Evolutionary conservation across 2,113 vertebrate species (phyloP).

Genomic region (Agelaius phoeniceus): DNA sequence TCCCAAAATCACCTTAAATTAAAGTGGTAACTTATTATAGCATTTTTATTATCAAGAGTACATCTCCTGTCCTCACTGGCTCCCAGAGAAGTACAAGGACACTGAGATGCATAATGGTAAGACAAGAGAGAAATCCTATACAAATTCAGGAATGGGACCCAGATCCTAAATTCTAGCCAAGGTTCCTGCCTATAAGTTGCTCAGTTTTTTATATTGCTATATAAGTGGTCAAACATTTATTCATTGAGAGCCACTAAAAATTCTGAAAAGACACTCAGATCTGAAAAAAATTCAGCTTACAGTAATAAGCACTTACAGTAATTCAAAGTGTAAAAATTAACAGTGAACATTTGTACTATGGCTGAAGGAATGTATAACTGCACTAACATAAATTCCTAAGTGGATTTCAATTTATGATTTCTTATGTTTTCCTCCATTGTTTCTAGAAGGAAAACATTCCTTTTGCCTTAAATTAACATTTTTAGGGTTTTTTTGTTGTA

Average conservation of each 20-base stretch:
- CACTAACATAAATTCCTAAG: not conserved
- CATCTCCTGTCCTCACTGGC: not conserved
- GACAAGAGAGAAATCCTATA: not conserved
- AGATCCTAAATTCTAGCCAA: not conserved
- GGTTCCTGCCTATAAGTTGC: not conserved
- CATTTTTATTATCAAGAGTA: not conserved
- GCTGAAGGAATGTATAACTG: not conserved
- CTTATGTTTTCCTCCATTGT: not conserved
- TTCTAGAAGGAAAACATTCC: not conserved
- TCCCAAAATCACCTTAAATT: not conserved
- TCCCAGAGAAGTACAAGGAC: not conserved
- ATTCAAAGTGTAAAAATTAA: not conserved
- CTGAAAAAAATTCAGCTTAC: not conserved
- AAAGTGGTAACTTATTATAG: not conserved
- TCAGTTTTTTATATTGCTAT: not conserved
- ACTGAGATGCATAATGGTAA: not conserved
- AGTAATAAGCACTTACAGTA: not conserved
- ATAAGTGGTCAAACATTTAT: not conserved
- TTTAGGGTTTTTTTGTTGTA: not conserved
- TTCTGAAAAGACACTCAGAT: not conserved
- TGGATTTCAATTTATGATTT: not conserved
- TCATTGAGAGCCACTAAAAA: not conserved
- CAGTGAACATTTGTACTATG: not conserved
- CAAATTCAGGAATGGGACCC: not conserved
- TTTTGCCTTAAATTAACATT: not conserved